Evolutionary conservation across 2,888 invertebrate genomes (phyloP).

Genomic region (Agonum fuliginosum): DNA sequence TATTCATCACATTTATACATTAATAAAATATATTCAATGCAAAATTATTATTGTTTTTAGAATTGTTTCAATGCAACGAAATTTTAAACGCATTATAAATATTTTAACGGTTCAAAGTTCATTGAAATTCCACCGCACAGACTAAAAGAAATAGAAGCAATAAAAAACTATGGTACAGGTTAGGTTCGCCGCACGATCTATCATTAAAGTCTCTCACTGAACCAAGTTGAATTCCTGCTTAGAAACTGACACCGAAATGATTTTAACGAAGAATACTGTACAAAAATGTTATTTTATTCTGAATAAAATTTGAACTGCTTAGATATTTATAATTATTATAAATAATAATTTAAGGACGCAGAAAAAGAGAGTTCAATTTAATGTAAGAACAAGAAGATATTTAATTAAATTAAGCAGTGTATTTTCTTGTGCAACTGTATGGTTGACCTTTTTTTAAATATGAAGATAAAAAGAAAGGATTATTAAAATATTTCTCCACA

Average conservation of each 20-base stretch:
- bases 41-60: neutral
- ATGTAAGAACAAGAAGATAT: too few species aligned
- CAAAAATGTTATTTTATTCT: too few species aligned
- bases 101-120: slow-evolving; percentile 11
- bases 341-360: too few species aligned
- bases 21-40: neutral
- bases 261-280: neutral
- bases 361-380: too few species aligned
- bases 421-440: too few species aligned
- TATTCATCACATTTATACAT: neutral
- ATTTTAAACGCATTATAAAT: neutral
- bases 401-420: too few species aligned
- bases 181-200: slow-evolving; percentile 37
- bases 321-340: too few species aligned
- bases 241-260: neutral
- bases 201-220: slow-evolving; percentile 33
- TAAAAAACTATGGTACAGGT: slow-evolving; percentile 24
- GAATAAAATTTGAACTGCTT: too few species aligned
- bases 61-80: neutral
- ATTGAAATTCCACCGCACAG: slow-evolving; percentile 27
- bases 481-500: too few species aligned
- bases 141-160: slow-evolving; percentile 5
- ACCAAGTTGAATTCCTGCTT: neutral
- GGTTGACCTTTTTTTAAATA: too few species aligned
- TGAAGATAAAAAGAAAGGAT: too few species aligned